Base-by-base conservation (phyloP, 2,888 invertebrate species). In the Campopleginae sp. region DNA sequence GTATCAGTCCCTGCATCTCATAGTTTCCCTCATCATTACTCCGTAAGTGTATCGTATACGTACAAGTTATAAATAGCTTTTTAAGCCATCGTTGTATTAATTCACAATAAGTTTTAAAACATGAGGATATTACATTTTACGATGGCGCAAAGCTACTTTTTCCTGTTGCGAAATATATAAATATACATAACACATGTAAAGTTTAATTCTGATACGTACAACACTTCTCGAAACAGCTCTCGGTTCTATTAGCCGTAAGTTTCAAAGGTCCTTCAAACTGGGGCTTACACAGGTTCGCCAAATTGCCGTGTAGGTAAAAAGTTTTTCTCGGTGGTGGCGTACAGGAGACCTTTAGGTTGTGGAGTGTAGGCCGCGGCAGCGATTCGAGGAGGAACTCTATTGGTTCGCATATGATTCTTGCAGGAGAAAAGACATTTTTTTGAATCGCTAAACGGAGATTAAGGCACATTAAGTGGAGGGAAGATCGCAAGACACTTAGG, bases 181-280 rank as follows among this genome's bases (percentile, higher is more conserved):
- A 70, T 71, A 19, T 48, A 61, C 58, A 19, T 5, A 38, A 8
- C 23, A 54, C 27, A 65, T 38, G 31, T 33, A 19, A 75, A 76
- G 65, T n/a, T 72, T 44, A 66, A 58, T 51, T 61, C 51, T 51
- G 76, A 48, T 80, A 75, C 76, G 80, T 72, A 82, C 65, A 80
- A 66, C 85, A 85, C 85, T 85, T 82, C 33, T 66, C 82, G 66
- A 82, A 58, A 72, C 71, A 77, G 76, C 82, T 85, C 85, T 82
- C 85, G 80, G 80, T 72, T 82, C 85, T 80, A 80, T 80, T 80
- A 77, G 12, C 66, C 66, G 80, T 89, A 91, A 92, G 90, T 92
- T 92, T 91, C 88, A 89, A 92, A 91, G 90, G 90, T 90, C 88
- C 92, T 92, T 87, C 85, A 90, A 88, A 89, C 88, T 85, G 85